Evolutionary conservation across 2,113 vertebrate species (phyloP).

Genomic region (Corythaeola cristata): DNA sequence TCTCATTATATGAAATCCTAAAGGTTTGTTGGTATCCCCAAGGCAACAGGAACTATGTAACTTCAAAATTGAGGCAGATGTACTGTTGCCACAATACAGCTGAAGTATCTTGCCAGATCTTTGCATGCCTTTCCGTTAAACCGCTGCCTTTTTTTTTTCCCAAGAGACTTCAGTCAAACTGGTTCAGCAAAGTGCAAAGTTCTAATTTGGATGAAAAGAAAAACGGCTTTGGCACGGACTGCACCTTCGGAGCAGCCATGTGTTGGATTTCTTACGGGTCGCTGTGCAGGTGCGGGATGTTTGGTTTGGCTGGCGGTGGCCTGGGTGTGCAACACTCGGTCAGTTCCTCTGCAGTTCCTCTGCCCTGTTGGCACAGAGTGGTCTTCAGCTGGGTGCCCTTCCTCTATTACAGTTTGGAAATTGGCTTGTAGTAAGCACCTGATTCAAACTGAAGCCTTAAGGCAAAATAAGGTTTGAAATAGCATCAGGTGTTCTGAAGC

Average conservation of each 20-base stretch:
- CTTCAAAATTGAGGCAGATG: not conserved
- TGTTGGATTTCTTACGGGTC: rapidly evolving
- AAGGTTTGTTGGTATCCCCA: not conserved
- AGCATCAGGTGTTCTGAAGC: rapidly evolving
- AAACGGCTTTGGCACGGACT: not conserved
- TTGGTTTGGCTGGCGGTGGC: rapidly evolving
- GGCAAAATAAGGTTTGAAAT: not conserved
- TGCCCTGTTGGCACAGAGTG: rapidly evolving
- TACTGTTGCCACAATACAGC: not conserved
- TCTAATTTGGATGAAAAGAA: not conserved
- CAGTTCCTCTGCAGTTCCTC: not conserved
- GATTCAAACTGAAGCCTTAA: not conserved
- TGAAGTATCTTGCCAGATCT: not conserved
- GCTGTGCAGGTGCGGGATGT: not conserved
- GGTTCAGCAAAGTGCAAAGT: not conserved
- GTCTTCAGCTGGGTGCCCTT: rapidly evolving
- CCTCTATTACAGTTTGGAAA: rapidly evolving
- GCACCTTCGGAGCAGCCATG: rapidly evolving
- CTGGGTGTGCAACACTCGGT: rapidly evolving
- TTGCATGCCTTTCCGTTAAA: not conserved
- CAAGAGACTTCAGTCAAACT: not conserved
- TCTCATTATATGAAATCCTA: not conserved
- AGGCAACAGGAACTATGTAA: not conserved
- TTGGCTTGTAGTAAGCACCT: rapidly evolving
- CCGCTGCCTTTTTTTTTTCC: not conserved